Evolutionary conservation across 2,888 invertebrate species (phyloP).

Genomic region (Lydus trimaculatus): DNA sequence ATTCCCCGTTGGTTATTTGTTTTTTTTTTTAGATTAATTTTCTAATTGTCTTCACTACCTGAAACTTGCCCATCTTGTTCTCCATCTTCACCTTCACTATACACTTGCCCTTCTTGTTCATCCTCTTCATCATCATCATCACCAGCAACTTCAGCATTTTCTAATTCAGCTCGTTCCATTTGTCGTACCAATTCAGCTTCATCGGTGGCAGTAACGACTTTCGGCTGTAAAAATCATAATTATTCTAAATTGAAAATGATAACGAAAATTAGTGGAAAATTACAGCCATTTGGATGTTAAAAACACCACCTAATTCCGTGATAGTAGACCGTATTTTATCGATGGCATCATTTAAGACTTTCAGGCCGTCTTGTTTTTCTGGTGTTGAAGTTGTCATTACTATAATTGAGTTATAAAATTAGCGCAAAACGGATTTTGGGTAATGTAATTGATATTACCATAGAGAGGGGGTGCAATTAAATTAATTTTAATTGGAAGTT

Average conservation of each 20-base stretch:
- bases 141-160: constrained; percentile 93
- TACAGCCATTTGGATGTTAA: constrained; percentile 89
- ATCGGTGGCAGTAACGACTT: constrained; percentile 98
- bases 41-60: constrained; percentile 10
- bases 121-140: constrained; percentile 87
- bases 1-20: background rate
- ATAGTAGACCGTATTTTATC: constrained; percentile 87
- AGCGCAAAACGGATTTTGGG: background rate
- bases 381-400: constrained; percentile 99
- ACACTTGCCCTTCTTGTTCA: constrained; percentile 56
- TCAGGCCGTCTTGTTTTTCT: constrained; percentile 92
- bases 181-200: constrained; percentile 94
- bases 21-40: background rate
- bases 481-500: constrained; percentile 97
- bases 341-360: constrained; percentile 88
- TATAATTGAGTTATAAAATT: constrained; percentile 47
- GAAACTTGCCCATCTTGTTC: constrained; percentile 16
- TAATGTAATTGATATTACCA: constrained; percentile 42
- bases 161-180: constrained; percentile 92
- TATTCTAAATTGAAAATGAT: background rate
- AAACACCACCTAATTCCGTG: constrained; percentile 84
- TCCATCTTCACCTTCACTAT: constrained; percentile 39
- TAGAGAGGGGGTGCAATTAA: constrained; percentile 98
- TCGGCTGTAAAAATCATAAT: constrained; percentile 65
- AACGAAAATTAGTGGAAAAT: constrained; percentile 25